A percentile compares a stretch with the other conserved stretches of the same genome.
phyloP scores from a whole-genome alignment of 92 coral and sea anemone species.

The Hydrozoanthus gracilis region DNA sequence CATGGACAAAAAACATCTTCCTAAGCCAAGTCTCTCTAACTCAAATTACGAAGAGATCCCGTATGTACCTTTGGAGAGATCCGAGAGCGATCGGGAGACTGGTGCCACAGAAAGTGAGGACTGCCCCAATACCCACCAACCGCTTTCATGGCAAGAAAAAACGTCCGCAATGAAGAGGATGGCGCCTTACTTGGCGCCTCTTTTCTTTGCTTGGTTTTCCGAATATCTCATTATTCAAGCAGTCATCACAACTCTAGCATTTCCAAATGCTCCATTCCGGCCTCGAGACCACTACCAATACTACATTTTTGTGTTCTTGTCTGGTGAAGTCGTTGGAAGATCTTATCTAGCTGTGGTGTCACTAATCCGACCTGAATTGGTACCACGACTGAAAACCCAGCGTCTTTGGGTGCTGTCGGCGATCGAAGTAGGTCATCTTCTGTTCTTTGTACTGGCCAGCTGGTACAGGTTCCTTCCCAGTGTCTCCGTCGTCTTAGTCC shows the following conservation, averaged over 20 bases:
- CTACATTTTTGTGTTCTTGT: slow-evolving; percentile 75
- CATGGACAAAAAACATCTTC: slow-evolving; percentile 82
- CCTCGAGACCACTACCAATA: slow-evolving; percentile 93
- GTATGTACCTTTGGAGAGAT: slow-evolving; percentile 64
- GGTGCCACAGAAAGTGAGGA: slow-evolving; percentile 29
- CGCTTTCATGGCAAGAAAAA: slow-evolving; percentile 75
- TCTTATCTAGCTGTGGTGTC: slow-evolving; percentile 74
- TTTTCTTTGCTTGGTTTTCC: slow-evolving; percentile 84
- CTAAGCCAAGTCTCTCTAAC: slow-evolving; percentile 41
- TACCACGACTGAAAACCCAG: slow-evolving; percentile 66
- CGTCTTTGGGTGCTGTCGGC: slow-evolving; percentile 79
- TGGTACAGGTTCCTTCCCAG: slow-evolving; percentile 88
- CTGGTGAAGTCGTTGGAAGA: slow-evolving; percentile 85
- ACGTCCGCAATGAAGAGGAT: slow-evolving; percentile 64
- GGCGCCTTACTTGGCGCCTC: slow-evolving; percentile 67
- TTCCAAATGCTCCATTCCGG: slow-evolving; percentile 83
- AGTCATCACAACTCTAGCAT: slow-evolving; percentile 83
- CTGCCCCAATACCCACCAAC: slow-evolving; percentile 17
- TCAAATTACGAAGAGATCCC: slow-evolving; percentile 50
- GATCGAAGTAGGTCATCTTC: slow-evolving; percentile 70
- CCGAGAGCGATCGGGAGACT: slow-evolving; percentile 29
- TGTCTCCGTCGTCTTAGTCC: slow-evolving; percentile 65
- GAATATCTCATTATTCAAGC: slow-evolving; percentile 85
- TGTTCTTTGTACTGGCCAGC: slow-evolving; percentile 75
- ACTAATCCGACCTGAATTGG: slow-evolving; percentile 67